Base-by-base conservation (phyloP, 2,113 vertebrate species). In the Zingel zingel region DNA sequence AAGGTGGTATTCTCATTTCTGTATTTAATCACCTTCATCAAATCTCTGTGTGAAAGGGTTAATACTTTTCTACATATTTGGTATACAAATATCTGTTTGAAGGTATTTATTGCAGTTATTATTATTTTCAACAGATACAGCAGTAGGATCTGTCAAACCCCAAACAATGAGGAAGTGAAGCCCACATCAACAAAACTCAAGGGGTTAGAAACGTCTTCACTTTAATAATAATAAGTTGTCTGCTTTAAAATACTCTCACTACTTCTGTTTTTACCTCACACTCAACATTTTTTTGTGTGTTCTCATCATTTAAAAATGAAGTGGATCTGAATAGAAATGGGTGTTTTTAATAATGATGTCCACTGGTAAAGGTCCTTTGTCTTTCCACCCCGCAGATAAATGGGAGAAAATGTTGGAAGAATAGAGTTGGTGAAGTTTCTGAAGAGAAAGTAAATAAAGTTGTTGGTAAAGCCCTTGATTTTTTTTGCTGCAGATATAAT, bases 331-430 rank as follows among this genome's bases (percentile, higher is more conserved):
- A 59, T 19, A 56, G 18, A 78, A 66, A 73, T 7, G 45, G n/a
- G 39, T 65, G 62, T 45, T 54, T 69, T 82, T 78, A 36, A 65
- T 73, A 75, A 56, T 45, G 25, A 58, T 73, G 23, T 70, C 54
- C 33, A 23, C 45, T 76, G 43, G 9, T 47, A 66, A 67, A 64
- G 21, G 58, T 63, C 25, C 54, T 82, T 79, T 82, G 8, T 73
- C 50, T 67, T 57, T 71, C 65, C 68, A 69, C 51, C 53, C 14
- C 30, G 36, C 43, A n/a, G 8, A 78, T 27, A 65, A 80, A 73
- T 39, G 13, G 23, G 30, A 80, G 25, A 50, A 58, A 68, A 51
- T 23, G n/a, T 19, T n/a, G 51, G 19, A 14, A 74, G 15, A 73
- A 73, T n/a, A 30, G 19, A 73, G 69, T n/a, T 14, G 1, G 16